Conservation (phyloP, 2,888 invertebrate species). For the Xanthorhoe designata region DNA sequence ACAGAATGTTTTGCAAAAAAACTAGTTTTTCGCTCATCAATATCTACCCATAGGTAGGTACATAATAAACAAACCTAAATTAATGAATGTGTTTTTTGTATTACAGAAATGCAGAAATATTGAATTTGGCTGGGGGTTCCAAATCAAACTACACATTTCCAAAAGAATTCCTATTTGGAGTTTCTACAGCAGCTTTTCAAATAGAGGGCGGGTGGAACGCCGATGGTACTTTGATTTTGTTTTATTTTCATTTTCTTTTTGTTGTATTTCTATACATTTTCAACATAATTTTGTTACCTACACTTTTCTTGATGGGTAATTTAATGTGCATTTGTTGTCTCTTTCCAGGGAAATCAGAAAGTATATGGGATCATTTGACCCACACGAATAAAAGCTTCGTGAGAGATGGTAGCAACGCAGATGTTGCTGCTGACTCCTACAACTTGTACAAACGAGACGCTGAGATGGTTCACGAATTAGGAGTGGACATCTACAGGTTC, state of each 20-base stretch:
- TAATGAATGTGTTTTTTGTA: conserved; percentile 27
- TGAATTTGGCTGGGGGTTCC: conserved; percentile 70
- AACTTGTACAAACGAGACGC: conserved; percentile 88
- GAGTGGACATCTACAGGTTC: conserved; percentile 89
- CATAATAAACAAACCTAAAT: background rate
- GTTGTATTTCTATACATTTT: background rate
- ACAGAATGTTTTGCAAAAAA: background rate
- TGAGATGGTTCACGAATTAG: conserved; percentile 86
- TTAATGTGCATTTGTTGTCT: background rate
- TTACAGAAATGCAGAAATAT: conserved; percentile 65
- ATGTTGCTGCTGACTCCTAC: conserved; percentile 89
- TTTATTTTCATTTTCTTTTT: conserved; percentile 1
- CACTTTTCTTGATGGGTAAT: background rate
- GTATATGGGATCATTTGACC: conserved; percentile 86
- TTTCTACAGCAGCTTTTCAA: conserved; percentile 86
- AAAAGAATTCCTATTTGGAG: conserved; percentile 85
- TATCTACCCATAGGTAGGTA: too few relatives aligned
- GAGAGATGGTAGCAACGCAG: conserved; percentile 84
- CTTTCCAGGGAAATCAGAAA: conserved; percentile 86
- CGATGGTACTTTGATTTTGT: conserved; percentile 64
- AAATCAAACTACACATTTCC: conserved; percentile 82
- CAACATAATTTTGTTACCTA: background rate
- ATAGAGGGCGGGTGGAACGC: conserved; percentile 86
- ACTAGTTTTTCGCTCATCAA: background rate
- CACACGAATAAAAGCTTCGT: conserved; percentile 83